phyloP scores from a whole-genome alignment of 2,888 invertebrate species.

The Leptura quadrifasciata region DNA sequence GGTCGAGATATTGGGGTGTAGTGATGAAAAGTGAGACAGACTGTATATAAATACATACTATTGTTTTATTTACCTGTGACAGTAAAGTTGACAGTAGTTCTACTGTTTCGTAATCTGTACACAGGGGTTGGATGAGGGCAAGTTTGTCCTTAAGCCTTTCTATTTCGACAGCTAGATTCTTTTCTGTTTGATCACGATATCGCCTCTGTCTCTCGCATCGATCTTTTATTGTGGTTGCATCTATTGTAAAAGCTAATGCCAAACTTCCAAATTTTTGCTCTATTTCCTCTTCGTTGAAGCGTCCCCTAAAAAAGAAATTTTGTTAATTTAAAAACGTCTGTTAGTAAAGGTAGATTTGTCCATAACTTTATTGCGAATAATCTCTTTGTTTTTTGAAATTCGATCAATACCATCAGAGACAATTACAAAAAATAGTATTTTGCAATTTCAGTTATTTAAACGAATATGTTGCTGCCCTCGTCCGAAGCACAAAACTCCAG shows the following conservation, averaged over 20 bases:
- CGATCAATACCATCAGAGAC: no score
- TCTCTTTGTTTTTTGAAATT: no score
- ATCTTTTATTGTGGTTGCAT: conserved; percentile 76
- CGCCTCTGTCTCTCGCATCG: conserved; percentile 76
- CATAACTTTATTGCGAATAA: no score
- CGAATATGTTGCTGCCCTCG: no score
- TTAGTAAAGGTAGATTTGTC: no score
- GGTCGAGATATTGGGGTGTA: no score
- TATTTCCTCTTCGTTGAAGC: conserved; percentile 70
- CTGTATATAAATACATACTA: no score
- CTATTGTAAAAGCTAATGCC: conserved; percentile 78
- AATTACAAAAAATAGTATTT: no score
- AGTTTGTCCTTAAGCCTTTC: conserved; percentile 72
- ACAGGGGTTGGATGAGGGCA: conserved; percentile 73
- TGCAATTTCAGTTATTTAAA: no score
- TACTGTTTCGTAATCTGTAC: conserved; percentile 75
- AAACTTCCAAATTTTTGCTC: conserved; percentile 77
- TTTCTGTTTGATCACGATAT: conserved; percentile 77
- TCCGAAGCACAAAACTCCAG: no score
- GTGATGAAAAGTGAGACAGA: no score
- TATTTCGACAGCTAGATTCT: conserved; percentile 76
- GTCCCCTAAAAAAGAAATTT: conserved; percentile 65
- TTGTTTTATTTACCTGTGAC: conserved; percentile 69
- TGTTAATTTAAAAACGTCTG: no score
- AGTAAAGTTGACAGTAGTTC: conserved; percentile 75